These are phyloP conservation scores for Xestia c-nigrum DNA, from an alignment of 2,888 invertebrate species.

Conservation along the genomic window DNA sequence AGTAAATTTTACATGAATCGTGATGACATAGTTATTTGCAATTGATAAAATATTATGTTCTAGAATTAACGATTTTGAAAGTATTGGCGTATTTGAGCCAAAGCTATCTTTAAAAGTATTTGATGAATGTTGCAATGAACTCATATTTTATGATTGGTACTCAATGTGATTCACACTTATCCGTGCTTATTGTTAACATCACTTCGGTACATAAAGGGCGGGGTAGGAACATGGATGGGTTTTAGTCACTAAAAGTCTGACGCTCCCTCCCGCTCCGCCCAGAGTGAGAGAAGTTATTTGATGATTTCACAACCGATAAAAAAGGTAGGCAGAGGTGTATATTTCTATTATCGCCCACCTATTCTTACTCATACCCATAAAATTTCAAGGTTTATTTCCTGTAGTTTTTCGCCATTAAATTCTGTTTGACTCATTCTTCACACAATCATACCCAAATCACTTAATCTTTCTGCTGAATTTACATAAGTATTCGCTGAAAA, in stretches of 20 bases:
- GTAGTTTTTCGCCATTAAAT: constrained; percentile 19
- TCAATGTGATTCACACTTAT: background rate
- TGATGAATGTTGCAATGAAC: background rate
- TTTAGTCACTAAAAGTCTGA: too few species aligned
- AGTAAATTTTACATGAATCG: background rate
- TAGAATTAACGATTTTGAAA: background rate
- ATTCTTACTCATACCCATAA: constrained; percentile 36
- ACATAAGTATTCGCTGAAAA: constrained; percentile 7
- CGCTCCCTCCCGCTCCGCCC: too few species aligned
- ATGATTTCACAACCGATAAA: too few species aligned
- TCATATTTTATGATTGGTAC: background rate
- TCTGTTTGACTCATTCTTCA: constrained; percentile 55
- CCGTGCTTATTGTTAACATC: too few species aligned
- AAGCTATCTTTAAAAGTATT: background rate
- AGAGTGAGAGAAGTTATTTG: too few species aligned
- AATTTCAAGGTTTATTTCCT: constrained; percentile 52
- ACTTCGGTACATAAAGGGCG: too few species aligned
- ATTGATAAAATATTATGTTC: background rate
- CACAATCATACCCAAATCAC: constrained; percentile 38
- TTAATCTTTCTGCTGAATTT: constrained; percentile 48
- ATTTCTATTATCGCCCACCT: background rate
- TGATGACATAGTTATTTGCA: too few species aligned
- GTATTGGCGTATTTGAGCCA: too few species aligned
- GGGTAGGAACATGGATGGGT: too few species aligned
- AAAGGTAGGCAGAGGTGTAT: background rate